These are phyloP conservation scores for Junonia oenone DNA, from an alignment of 2,888 invertebrate species.

Conservation along the genomic window DNA sequence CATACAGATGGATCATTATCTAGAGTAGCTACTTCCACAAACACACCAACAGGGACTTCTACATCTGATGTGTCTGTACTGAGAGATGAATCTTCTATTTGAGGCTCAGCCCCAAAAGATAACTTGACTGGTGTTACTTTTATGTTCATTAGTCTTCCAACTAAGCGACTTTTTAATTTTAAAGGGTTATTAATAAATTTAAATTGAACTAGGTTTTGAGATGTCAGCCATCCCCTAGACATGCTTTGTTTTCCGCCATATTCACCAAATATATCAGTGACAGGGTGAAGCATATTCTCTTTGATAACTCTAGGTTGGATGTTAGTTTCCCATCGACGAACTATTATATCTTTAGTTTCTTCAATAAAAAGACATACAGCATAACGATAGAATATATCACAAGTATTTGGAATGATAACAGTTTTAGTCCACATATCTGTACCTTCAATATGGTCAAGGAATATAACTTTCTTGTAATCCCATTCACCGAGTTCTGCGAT, in stretches of 20 bases:
- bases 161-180: slow-evolving; percentile 85
- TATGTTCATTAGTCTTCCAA: slow-evolving; percentile 83
- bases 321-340: slow-evolving; percentile 91
- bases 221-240: slow-evolving; percentile 91
- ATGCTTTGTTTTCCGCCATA: slow-evolving; percentile 78
- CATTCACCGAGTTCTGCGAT: slow-evolving; percentile 85
- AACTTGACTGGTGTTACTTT: slow-evolving; percentile 88
- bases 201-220: slow-evolving; percentile 90
- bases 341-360: slow-evolving; percentile 76
- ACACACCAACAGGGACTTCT: slow-evolving; percentile 58
- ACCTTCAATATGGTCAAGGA: slow-evolving; percentile 68
- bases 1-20: slow-evolving; percentile 81
- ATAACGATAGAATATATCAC: slow-evolving; percentile 86
- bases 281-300: slow-evolving; percentile 58
- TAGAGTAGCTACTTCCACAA: slow-evolving; percentile 84
- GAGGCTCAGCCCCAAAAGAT: slow-evolving; percentile 63
- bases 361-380: slow-evolving; percentile 85
- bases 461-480: slow-evolving; percentile 80
- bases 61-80: slow-evolving; percentile 81
- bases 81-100: slow-evolving; percentile 80
- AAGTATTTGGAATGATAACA: slow-evolving; percentile 83
- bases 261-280: slow-evolving; percentile 83
- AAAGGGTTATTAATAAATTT: slow-evolving; percentile 90
- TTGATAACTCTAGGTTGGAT: slow-evolving; percentile 82
- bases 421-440: slow-evolving; percentile 82